These are phyloP conservation scores for Eurypyga helias DNA, from an alignment of 2,113 vertebrate genomes.

Conservation along the genomic window DNA sequence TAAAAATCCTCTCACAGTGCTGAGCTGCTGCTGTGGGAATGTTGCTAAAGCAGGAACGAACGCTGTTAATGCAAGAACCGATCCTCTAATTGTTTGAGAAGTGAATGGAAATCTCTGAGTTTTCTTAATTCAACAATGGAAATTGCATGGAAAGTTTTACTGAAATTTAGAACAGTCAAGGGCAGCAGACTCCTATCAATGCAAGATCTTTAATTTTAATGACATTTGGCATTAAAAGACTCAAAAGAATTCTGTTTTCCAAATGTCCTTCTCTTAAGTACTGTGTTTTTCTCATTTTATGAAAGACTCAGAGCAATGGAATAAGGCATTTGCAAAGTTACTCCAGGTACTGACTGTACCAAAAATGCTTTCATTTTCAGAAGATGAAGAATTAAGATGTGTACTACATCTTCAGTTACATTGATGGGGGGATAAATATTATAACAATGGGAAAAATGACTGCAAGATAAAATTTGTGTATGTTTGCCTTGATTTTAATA, in stretches of 20 bases:
- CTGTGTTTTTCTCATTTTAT: background rate
- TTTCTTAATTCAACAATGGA: background rate
- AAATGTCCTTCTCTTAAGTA: background rate
- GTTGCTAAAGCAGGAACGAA: background rate
- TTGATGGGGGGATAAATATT: background rate
- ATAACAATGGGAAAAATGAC: background rate
- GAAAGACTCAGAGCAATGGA: background rate
- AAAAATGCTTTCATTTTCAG: background rate
- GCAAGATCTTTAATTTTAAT: background rate
- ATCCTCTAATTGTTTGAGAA: background rate
- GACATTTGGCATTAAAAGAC: background rate
- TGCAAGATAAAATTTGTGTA: background rate
- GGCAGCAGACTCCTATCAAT: background rate
- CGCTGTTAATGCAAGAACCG: background rate
- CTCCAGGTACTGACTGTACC: background rate
- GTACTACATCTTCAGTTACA: background rate
- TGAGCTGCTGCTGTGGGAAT: background rate
- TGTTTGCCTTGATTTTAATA: background rate
- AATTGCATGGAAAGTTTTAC: background rate
- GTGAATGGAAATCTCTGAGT: background rate
- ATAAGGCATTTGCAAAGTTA: background rate
- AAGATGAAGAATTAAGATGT: background rate
- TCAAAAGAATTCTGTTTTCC: background rate
- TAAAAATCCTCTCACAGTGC: background rate
- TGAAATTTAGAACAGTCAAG: background rate